Conservation (phyloP, 2,797 vertebrate species). For the Mormyrus hasselquistii region DNA sequence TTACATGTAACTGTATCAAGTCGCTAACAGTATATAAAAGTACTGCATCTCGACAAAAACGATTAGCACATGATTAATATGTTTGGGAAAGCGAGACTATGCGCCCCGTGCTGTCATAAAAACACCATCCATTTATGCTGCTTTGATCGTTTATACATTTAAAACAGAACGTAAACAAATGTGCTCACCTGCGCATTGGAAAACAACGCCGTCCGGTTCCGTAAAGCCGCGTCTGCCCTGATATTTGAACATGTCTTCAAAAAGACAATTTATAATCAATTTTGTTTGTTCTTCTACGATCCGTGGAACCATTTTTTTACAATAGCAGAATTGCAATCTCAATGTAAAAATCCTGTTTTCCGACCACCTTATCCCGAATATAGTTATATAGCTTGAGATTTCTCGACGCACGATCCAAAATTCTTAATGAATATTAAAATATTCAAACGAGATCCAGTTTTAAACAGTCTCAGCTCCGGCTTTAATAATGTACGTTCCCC, state of each 20-base stretch:
- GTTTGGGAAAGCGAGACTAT: not conserved
- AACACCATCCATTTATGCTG: not conserved
- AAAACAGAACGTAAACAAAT: not conserved
- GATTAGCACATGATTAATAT: not conserved
- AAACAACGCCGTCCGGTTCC: not conserved
- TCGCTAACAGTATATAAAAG: not conserved
- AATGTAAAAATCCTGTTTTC: not conserved
- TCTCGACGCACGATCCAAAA: not conserved
- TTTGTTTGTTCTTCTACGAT: not conserved
- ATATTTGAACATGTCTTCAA: not conserved
- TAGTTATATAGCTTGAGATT: not conserved
- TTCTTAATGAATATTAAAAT: not conserved
- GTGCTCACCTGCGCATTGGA: not conserved
- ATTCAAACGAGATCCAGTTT: not conserved
- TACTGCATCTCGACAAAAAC: not conserved
- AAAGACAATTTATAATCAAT: constrained; percentile 19
- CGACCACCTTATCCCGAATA: not conserved
- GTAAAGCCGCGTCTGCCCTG: not conserved
- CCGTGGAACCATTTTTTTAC: constrained; percentile 19
- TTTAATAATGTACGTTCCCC: not conserved
- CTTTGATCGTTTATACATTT: not conserved
- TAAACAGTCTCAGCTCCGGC: not conserved
- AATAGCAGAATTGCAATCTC: not conserved
- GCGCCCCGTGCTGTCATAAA: no score
- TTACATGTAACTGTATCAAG: not conserved